Conservation (phyloP, 2,113 vertebrate genomes). For the Nothoprocta perdicaria region DNA sequence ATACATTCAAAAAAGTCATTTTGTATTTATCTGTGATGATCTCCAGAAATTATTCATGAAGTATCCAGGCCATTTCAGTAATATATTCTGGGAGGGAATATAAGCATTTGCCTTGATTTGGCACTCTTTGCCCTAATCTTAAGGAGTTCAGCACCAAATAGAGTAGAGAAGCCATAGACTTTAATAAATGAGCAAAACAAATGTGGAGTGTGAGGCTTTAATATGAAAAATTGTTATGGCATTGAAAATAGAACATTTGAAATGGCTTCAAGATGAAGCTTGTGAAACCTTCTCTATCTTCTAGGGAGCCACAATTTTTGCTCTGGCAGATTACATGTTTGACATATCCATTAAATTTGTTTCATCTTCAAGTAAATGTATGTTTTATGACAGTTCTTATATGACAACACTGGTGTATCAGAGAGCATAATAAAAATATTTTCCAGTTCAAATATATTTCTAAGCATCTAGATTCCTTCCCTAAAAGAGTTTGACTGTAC, state of each 20-base stretch:
- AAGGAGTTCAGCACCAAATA: not conserved
- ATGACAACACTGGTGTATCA: not conserved
- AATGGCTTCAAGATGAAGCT: not conserved
- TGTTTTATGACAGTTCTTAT: constrained; percentile 1
- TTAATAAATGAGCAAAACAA: constrained; percentile 11
- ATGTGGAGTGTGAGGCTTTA: not conserved
- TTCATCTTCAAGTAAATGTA: not conserved
- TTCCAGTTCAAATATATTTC: not conserved
- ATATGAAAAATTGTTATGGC: not conserved
- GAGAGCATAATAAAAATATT: constrained; percentile 15
- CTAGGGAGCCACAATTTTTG: not conserved
- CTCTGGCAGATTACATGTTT: constrained; percentile 1
- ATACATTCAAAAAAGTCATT: constrained; percentile 3
- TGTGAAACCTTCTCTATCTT: not conserved
- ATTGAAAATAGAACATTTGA: not conserved
- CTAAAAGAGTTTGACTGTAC: not conserved
- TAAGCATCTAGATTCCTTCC: not conserved
- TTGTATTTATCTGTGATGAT: constrained; percentile 44
- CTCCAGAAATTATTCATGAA: constrained; percentile 17
- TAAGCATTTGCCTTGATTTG: constrained; percentile 55
- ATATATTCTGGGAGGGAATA: constrained; percentile 2
- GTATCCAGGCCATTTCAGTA: constrained; percentile 35
- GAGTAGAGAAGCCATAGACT: not conserved
- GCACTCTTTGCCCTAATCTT: not conserved
- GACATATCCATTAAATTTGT: not conserved